phyloP scores from a whole-genome alignment of 2,113 vertebrate species.

The Sinocyclocheilus maitianheensis region DNA sequence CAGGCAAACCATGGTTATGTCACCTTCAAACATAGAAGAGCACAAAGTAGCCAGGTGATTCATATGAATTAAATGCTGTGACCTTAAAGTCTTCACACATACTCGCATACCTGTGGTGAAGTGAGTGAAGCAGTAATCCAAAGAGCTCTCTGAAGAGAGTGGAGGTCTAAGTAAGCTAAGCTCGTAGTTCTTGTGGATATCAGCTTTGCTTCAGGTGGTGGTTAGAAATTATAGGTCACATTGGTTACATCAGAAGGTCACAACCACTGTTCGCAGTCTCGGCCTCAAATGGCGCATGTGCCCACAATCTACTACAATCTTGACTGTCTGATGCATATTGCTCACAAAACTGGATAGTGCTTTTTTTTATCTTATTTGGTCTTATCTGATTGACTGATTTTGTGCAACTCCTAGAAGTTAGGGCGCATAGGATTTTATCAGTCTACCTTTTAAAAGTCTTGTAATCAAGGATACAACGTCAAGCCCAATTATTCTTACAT shows the following conservation, averaged over 20 bases:
- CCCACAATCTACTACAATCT: neutral
- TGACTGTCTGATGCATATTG: neutral
- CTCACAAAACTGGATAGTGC: neutral
- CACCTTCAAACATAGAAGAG: neutral
- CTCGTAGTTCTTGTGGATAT: slow-evolving; percentile 36
- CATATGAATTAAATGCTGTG: neutral
- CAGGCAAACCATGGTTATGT: neutral
- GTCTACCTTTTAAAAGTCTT: neutral
- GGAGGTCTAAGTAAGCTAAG: slow-evolving; percentile 25
- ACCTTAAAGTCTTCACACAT: slow-evolving; percentile 61
- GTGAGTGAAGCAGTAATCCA: slow-evolving; percentile 69
- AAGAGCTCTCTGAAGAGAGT: slow-evolving; percentile 46
- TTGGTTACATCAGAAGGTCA: slow-evolving; percentile 43
- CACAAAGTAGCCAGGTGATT: neutral
- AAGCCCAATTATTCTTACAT: neutral
- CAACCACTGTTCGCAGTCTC: neutral
- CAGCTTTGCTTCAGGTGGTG: slow-evolving; percentile 24
- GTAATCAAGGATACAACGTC: neutral
- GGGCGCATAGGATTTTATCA: neutral
- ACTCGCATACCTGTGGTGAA: slow-evolving; percentile 54
- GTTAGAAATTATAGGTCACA: slow-evolving; percentile 41
- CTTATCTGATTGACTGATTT: neutral
- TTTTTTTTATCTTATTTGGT: neutral
- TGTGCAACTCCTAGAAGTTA: slow-evolving; percentile 1
- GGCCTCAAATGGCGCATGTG: neutral